Evolutionary conservation across 2,797 vertebrate genomes (phyloP).

Genomic region (Gallinago nigripennis): DNA sequence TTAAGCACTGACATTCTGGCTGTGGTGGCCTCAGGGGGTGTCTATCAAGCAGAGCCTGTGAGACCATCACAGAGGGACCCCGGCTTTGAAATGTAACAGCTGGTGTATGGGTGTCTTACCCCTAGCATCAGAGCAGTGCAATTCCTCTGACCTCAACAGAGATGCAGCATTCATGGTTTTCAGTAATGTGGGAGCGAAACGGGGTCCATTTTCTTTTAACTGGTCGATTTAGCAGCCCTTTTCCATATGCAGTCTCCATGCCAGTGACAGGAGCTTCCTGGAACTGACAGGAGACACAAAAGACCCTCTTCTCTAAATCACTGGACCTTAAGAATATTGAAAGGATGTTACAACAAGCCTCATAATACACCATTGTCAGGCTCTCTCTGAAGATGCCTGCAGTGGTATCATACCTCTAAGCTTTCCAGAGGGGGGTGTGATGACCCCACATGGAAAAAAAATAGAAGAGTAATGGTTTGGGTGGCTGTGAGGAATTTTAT

Average conservation of each 20-base stretch:
- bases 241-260: constrained; percentile 57
- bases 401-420: constrained; percentile 14
- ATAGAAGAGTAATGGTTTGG: constrained; percentile 56
- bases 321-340: constrained; percentile 63
- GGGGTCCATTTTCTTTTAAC: constrained; percentile 48
- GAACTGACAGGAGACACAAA: constrained; percentile 63
- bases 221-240: constrained; percentile 59
- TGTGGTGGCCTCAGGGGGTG: not conserved
- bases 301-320: constrained; percentile 57
- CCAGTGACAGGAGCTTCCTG: constrained; percentile 67
- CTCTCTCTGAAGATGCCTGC: constrained; percentile 57
- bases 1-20: not conserved
- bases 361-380: constrained; percentile 58
- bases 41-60: not conserved
- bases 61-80: not conserved
- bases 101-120: constrained; percentile 6
- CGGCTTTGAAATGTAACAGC: constrained; percentile 42
- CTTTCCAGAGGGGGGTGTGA: constrained; percentile 37
- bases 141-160: constrained; percentile 40
- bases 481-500: constrained; percentile 48
- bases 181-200: constrained; percentile 10
- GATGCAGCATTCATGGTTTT: constrained; percentile 40
- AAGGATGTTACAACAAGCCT: constrained; percentile 60
- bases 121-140: not conserved
- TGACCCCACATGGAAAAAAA: constrained; percentile 51